Percentiles rank a stretch among this genome's conserved stretches.
These are phyloP conservation scores for Aphyosemion australe DNA, from an alignment of 2,113 vertebrate species.

Conservation along the genomic window DNA sequence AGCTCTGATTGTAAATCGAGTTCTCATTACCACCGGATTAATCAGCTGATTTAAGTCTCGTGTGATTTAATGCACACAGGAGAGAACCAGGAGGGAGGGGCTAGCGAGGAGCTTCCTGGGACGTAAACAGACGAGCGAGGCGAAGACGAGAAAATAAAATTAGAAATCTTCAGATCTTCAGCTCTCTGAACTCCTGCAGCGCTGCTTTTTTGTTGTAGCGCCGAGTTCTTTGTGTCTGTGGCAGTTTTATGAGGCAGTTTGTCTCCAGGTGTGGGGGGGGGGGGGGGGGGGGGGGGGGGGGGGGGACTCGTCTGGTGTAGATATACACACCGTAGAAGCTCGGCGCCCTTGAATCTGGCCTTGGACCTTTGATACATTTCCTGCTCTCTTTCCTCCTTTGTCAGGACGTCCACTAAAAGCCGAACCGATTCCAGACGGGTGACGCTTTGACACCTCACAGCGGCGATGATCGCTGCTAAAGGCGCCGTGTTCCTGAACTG, in stretches of 20 bases:
- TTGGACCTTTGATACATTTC: conserved; percentile 49
- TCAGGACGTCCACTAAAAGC: conserved; percentile 44
- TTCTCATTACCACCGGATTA: conserved; percentile 63
- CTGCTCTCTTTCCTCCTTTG: conserved; percentile 27
- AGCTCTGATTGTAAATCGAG: conserved; percentile 61
- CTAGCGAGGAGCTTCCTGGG: conserved; percentile 35
- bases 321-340: conserved; percentile 49
- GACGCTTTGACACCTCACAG: background rate
- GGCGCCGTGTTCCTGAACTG: too few species aligned
- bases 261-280: conserved; percentile 35
- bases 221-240: conserved; percentile 35
- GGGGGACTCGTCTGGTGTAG: conserved; percentile 22
- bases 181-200: conserved; percentile 8
- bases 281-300: conserved; percentile 6
- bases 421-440: conserved; percentile 37
- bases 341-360: conserved; percentile 59
- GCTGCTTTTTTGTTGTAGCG: conserved; percentile 28
- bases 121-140: conserved; percentile 45
- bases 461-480: too few species aligned
- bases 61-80: conserved; percentile 51
- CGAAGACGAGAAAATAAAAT: conserved; percentile 11
- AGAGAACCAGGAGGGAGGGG: conserved; percentile 11
- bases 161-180: background rate
- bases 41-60: conserved; percentile 65
- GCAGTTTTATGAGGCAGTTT: conserved; percentile 67